Evolutionary conservation across 2,888 invertebrate species (phyloP), one percentile per base, ranked within the genome.

Genomic region (Axea sp.): DNA sequence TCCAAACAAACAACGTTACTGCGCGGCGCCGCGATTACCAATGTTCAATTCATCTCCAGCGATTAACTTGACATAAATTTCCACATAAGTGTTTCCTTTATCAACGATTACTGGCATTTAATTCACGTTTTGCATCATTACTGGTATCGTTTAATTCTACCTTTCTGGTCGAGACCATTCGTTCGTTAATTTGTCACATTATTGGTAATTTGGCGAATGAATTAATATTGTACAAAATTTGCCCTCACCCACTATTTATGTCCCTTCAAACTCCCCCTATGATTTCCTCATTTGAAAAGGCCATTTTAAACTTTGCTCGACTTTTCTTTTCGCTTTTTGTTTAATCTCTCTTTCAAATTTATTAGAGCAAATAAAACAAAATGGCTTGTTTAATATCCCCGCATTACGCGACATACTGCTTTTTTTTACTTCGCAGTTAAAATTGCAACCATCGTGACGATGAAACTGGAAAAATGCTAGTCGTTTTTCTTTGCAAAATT

Each of bases 31-130:
- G n/a, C n/a, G 11, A 47, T 30, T 47, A 8, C n/a, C 24, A n/a
- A 22, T n/a, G 6, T 24, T 49, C 49, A 35, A 49, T 33, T 19
- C 49, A 49, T 49, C 37, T 39, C 37, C 22, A 9, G 37, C 33
- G n/a, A 19, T 14, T 49, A 35, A 33, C 49, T 49, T 49, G 49
- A 49, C 33, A 49, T 49, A 49, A 33, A 49, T 39, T 35, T 49
- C 35, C 33, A 19, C 22, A 19, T n/a, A 35, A 31, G 31, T 19
- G 49, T 14, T 35, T 33, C 35, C 8, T 35, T 33, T 31, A 17
- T 47, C 31, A 47, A 33, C 19, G 33, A n/a, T 9, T 11, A 9
- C 17, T 45, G 30, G 22, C 45, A 17, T 12, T 9, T 22, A 1
- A 15, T 22, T 22, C 11, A 6, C 14, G 11, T 22, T 39, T 17